Conservation (phyloP, 2,888 invertebrate genomes). For the Tenthredo mesomela region DNA sequence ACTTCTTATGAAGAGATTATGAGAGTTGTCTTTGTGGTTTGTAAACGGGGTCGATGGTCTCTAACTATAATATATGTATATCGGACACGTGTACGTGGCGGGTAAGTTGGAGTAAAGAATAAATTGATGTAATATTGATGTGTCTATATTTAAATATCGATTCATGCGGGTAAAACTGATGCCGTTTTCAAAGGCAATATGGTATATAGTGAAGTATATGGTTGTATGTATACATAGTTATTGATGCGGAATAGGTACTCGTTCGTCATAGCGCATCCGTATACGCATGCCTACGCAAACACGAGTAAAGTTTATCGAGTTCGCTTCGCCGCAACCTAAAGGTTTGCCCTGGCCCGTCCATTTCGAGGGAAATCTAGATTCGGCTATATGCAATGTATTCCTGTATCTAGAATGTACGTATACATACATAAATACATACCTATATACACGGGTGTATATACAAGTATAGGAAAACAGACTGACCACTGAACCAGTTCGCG, state of each 20-base stretch:
- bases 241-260: constrained; percentile 31
- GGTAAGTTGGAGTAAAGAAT: not conserved
- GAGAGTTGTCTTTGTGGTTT: not conserved
- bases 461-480: constrained; percentile 38
- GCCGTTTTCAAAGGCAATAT: constrained; percentile 19
- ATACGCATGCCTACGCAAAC: constrained; percentile 50
- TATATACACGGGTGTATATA: not conserved
- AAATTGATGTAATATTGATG: constrained; percentile 21
- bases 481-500: constrained; percentile 21
- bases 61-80: not conserved
- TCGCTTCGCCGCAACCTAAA: constrained; percentile 28
- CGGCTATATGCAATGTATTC: not conserved
- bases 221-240: constrained; percentile 1
- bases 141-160: constrained; percentile 35
- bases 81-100: not conserved
- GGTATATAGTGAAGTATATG: not conserved
- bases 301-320: constrained; percentile 49
- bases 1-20: not conserved
- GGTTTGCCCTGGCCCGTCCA: constrained; percentile 24
- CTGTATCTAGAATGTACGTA: not conserved
- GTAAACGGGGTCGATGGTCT: constrained; percentile 12
- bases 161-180: not conserved
- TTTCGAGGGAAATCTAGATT: constrained; percentile 36
- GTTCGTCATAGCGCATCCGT: constrained; percentile 1
- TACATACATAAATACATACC: not conserved